A percentile compares a stretch with the other conserved stretches of the same genome.
Evolutionary conservation across 2,113 vertebrate genomes (phyloP).

Genomic region (Muscicapa adusta): DNA sequence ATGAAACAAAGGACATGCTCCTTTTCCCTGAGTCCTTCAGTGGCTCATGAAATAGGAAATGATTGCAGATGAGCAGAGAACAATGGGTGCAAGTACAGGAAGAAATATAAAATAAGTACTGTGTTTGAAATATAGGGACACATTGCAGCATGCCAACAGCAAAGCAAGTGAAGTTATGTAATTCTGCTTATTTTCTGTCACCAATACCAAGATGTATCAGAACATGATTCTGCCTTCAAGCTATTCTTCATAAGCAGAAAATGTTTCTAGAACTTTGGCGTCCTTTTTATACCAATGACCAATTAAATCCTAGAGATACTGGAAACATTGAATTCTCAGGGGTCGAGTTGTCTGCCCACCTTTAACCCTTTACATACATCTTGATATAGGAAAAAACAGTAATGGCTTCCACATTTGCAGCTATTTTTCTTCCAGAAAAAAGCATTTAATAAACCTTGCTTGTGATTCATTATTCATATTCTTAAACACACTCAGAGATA

Average conservation of each 20-base stretch:
- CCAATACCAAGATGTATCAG: not conserved
- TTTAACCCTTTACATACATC: not conserved
- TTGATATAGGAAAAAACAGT: not conserved
- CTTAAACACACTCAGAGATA: not conserved
- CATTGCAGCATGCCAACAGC: not conserved
- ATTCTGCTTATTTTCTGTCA: not conserved
- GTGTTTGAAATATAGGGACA: not conserved
- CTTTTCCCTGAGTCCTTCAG: not conserved
- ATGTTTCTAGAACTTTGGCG: not conserved
- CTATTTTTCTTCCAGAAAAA: not conserved
- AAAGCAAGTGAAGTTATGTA: not conserved
- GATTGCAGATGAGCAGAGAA: not conserved
- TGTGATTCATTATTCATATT: constrained; percentile 2
- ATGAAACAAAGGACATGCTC: not conserved
- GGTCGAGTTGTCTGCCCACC: not conserved
- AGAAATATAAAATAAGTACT: not conserved
- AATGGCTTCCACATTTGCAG: not conserved
- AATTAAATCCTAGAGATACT: not conserved
- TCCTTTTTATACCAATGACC: fast-evolving
- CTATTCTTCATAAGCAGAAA: not conserved
- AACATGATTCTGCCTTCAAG: not conserved
- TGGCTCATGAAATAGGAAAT: not conserved
- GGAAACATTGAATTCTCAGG: not conserved
- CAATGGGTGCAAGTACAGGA: not conserved
- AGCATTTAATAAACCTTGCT: not conserved